Conservation (phyloP, 2,888 invertebrate species). For the Lamellibrachia satsuma region DNA sequence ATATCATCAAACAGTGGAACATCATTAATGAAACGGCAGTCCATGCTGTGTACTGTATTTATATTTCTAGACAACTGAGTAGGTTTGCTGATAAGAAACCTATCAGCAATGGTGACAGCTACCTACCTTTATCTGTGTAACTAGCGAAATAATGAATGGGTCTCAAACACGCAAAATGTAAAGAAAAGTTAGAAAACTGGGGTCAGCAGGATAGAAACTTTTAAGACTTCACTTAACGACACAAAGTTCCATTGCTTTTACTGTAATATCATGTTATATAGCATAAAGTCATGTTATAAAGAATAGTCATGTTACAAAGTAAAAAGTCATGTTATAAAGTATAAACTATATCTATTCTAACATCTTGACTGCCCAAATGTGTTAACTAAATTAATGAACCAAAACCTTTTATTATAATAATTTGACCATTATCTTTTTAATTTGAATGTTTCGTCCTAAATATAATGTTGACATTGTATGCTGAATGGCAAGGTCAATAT, state of each 20-base stretch:
- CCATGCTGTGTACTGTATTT: not conserved
- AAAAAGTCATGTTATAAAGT: not conserved
- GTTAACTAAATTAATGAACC: no score
- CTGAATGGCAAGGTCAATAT: no score
- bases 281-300: not conserved
- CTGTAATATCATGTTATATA: no score
- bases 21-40: not conserved
- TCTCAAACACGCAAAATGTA: not conserved
- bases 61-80: not conserved
- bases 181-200: not conserved
- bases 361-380: no score
- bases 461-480: no score
- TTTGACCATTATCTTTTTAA: no score
- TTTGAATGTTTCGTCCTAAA: no score
- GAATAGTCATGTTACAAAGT: no score
- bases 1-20: not conserved
- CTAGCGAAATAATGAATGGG: not conserved
- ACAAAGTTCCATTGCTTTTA: no score
- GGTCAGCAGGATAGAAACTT: no score
- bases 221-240: not conserved
- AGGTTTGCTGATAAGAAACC: not conserved
- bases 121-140: not conserved
- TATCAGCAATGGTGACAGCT: not conserved
- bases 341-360: no score
- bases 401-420: no score